Evolutionary conservation across 2,888 invertebrate genomes (phyloP).

Genomic region (Axea sp.): DNA sequence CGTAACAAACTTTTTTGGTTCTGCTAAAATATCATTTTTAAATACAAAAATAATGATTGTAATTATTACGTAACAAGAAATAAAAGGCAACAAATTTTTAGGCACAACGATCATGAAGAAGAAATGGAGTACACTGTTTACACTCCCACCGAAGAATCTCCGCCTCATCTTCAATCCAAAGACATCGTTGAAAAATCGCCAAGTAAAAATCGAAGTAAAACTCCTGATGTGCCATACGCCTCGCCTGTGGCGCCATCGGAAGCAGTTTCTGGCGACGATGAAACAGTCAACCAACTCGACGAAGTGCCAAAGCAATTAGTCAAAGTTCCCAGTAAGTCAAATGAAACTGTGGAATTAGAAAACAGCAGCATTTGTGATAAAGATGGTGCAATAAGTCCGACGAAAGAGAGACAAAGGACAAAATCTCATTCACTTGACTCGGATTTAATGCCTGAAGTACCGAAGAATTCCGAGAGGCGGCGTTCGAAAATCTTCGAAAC

Average conservation of each 20-base stretch:
- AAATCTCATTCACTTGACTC: slow-evolving; percentile 24
- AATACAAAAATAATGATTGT: no score
- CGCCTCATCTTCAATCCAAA: slow-evolving; percentile 51
- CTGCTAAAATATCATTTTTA: no score
- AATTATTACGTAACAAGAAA: no score
- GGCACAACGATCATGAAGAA: slow-evolving; percentile 28
- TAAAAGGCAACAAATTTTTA: no score
- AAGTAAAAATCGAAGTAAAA: slow-evolving; percentile 77
- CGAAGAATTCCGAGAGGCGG: slow-evolving; percentile 82
- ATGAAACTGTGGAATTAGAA: slow-evolving; percentile 6
- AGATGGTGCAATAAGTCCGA: slow-evolving; percentile 5
- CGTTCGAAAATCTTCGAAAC: slow-evolving; percentile 86
- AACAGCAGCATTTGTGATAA: slow-evolving; percentile 7
- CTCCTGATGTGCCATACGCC: slow-evolving; percentile 71
- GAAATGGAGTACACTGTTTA: slow-evolving; percentile 77
- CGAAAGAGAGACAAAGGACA: slow-evolving; percentile 14
- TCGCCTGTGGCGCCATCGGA: slow-evolving; percentile 47
- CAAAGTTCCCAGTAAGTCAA: slow-evolving; percentile 10
- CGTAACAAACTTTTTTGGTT: no score
- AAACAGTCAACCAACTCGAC: slow-evolving; percentile 12
- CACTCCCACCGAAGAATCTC: slow-evolving; percentile 10
- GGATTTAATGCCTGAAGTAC: slow-evolving; percentile 63
- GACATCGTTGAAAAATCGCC: slow-evolving; percentile 71
- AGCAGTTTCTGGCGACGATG: slow-evolving; percentile 10
- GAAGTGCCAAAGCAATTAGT: slow-evolving; percentile 42